Conservation (phyloP, 1,140 invertebrate genomes). For the Macrobrachium nipponense region DNA sequence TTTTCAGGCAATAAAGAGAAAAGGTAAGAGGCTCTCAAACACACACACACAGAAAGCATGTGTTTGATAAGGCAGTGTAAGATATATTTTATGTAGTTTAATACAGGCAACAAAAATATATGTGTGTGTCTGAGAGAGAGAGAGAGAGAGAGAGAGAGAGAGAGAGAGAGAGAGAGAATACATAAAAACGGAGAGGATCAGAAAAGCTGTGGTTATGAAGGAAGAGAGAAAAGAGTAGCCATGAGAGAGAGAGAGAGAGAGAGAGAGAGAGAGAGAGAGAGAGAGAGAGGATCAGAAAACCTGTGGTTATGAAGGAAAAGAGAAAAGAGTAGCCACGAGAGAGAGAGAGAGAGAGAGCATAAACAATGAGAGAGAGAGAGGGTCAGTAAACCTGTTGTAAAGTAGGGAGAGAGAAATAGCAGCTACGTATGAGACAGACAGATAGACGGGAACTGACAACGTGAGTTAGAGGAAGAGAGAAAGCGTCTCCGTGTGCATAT, state of each 20-base stretch:
- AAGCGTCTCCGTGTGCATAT: background rate
- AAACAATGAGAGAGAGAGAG: background rate
- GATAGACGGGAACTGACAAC: background rate
- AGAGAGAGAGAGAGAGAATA: background rate
- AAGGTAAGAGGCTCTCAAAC: too few species aligned
- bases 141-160: conserved; percentile 3
- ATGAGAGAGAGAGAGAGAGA: background rate
- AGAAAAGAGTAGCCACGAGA: background rate
- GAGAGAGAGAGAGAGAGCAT: conserved; percentile 1
- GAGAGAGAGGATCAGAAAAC: background rate
- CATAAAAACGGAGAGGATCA: background rate
- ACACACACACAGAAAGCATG: too few species aligned
- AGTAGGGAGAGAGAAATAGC: background rate
- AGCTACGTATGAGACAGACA: too few species aligned
- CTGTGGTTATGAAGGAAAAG: background rate
- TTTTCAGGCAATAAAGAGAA: too few species aligned
- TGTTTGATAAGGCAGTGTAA: too few species aligned
- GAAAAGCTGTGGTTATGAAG: background rate
- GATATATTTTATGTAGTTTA: too few species aligned
- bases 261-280: background rate
- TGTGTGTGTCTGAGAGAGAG: background rate
- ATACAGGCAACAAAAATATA: background rate
- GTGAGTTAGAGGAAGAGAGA: conserved; percentile 7
- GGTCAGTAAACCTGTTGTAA: too few species aligned
- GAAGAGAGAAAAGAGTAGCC: background rate